Base-by-base conservation (phyloP, 2,113 vertebrate species). In the Mormyrus iriodes region DNA sequence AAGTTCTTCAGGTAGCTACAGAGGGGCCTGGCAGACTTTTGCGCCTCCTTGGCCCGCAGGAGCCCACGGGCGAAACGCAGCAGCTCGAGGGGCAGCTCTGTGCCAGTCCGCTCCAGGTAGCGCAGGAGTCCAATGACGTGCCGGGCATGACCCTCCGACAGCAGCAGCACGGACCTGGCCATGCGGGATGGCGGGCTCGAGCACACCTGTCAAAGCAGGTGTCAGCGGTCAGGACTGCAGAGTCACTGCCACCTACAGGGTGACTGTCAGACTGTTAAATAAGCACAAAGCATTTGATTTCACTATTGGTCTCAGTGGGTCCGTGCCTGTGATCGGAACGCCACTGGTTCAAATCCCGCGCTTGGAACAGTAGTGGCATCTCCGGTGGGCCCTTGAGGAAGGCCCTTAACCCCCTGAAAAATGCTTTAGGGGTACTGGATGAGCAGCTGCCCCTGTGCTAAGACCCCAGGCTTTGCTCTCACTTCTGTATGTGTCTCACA, bases 1-100 rank as follows among this genome's bases (percentile, higher is more conserved):
- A 97, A 95, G 79, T 93, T 91, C 94, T 99, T 99, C 52, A 99
- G 93, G 91, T 91, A 94, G 0, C 88, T 89, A 93, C 98, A 99
- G 1, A 99, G 91, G 0, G 96, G 96, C 51, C 92, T 92, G 69
- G 84, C 35, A 4, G 88, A 90, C 91, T 97, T 99, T 58, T 92
- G 91, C 0, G 95, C 90, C 90, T 99, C 96, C 79, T 94, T 94
- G 90, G 94, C 95, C 82, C 92, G 92, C 0, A 94, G 88, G 0
- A 96, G 89, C 0, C 94, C 96, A 13, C 93, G 89, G 0, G 94
- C 90, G 9, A 97, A 97, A 69, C 94, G 91, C 85, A 92, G 73
- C 5, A 99, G 92, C 90, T 97, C 96, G 0, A 94, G 85, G 0
- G 97, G 97, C 53, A 99, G 94, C 85, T 85, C 90, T 82, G 95